These are phyloP conservation scores for Himalopsyche phryganea DNA, from an alignment of 1,140 invertebrate species.

Conservation along the genomic window DNA sequence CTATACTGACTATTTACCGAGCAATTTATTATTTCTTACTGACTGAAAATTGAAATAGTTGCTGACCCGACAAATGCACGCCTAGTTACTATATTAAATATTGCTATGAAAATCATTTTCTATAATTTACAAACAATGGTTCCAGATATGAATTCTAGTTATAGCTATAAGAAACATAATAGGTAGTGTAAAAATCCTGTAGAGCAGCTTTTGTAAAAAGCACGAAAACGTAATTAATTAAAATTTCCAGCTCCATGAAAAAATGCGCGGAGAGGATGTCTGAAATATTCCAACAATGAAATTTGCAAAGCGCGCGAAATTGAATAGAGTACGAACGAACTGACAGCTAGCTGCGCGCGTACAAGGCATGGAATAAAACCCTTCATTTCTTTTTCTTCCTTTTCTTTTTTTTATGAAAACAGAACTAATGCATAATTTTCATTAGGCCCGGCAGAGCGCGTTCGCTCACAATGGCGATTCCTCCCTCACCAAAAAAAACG, in stretches of 20 bases:
- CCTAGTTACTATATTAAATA: too few species aligned
- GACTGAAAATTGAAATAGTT: too few species aligned
- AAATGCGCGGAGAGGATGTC: background rate
- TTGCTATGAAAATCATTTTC: too few species aligned
- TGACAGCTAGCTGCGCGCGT: background rate
- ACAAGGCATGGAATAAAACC: conserved; percentile 5
- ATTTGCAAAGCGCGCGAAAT: conserved; percentile 17
- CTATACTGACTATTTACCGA: too few species aligned
- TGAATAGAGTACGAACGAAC: conserved; percentile 12
- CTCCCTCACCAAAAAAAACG: background rate
- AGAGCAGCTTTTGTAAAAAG: background rate
- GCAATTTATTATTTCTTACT: too few species aligned
- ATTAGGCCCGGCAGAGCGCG: conserved; percentile 34
- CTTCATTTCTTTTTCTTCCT: conserved; percentile 9
- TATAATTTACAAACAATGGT: too few species aligned
- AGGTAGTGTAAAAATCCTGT: background rate
- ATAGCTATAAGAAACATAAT: too few species aligned
- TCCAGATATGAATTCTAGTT: too few species aligned
- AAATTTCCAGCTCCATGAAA: background rate
- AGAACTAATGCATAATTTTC: conserved; percentile 36
- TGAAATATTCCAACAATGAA: conserved; percentile 11
- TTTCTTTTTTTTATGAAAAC: conserved; percentile 22
- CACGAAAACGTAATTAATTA: background rate
- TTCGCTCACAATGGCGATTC: conserved; percentile 20
- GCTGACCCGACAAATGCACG: too few species aligned